Conservation (phyloP, 1,140 invertebrate genomes). For the Solen grandis region DNA sequence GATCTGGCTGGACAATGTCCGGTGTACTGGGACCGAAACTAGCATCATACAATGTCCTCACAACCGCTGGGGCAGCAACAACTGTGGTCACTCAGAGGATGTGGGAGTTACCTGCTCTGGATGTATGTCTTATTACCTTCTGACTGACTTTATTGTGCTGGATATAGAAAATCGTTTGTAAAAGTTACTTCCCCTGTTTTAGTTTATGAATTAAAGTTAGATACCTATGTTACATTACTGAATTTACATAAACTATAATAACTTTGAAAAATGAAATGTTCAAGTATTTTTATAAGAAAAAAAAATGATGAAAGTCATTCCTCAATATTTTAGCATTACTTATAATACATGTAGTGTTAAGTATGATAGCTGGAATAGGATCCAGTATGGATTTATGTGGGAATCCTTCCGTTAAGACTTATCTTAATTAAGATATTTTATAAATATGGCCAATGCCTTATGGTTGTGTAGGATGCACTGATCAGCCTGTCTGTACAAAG, state of each 20-base stretch:
- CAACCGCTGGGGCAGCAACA: conserved; percentile 85
- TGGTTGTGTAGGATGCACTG: no score
- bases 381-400: no score
- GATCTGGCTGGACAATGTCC: conserved; percentile 88
- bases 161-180: background rate
- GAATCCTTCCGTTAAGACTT: no score
- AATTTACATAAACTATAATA: background rate
- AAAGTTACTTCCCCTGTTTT: conserved; percentile 17
- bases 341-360: no score
- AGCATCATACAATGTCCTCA: conserved; percentile 85
- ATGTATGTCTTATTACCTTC: background rate
- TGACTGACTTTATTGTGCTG: background rate
- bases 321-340: no score
- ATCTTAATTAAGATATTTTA: no score
- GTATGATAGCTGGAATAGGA: no score
- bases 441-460: no score
- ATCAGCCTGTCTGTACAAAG: no score
- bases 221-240: background rate
- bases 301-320: background rate
- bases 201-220: background rate
- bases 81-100: conserved; percentile 89
- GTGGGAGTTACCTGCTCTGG: conserved; percentile 85
- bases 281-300: background rate
- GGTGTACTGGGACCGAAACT: conserved; percentile 87
- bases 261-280: background rate